Evolutionary conservation across 1,140 invertebrate species (phyloP), one percentile per base, ranked within the genome.

Genomic region (Armadillidium nasatum): DNA sequence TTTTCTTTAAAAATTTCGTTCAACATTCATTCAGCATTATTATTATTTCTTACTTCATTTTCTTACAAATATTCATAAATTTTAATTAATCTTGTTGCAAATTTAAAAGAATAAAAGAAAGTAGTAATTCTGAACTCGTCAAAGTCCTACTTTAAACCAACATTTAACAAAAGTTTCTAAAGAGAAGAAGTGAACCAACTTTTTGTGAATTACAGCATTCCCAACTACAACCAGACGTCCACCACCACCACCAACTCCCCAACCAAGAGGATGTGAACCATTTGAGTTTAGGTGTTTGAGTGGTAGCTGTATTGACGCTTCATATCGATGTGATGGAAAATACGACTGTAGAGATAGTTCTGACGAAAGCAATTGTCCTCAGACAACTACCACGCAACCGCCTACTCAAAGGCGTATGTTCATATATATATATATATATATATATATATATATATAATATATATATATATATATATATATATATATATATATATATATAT

Each of bases 281-380:
- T 23, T 70, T 23, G 67, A 46, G 21, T 72, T 22, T 66, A 45
- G 21, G 60, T 72, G 44, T 69, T 46, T 21, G 46, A 54, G 69
- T 68, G 54, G 71, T 13, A 33, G 44, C 23, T 72, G 54, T 74
- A 54, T 80, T 33, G 15, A 68, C 43, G 54, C 7, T n/a, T 44
- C 75, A 75, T 71, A 44, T 83, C 83, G 68, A 77, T 87, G 87
- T 83, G 45, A 82, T 73, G 70, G 78, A 50, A 73, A 77, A 9
- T 79, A 82, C 9, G 90, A 94, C 80, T 93, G 92, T 82, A 84
- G 84, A 15, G 91, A 93, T 82, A 87, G 84, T 77, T 90, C 89
- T 69, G 92, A 93, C 81, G 91, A 92, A 84, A 82, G 81, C 7
- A 86, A 90, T 81, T 91, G 90, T 84, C 50, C 82, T 67, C 85